These are phyloP conservation scores for Pegea sp. DNA, from an alignment of 23 tunicate genomes.

Conservation along the genomic window DNA sequence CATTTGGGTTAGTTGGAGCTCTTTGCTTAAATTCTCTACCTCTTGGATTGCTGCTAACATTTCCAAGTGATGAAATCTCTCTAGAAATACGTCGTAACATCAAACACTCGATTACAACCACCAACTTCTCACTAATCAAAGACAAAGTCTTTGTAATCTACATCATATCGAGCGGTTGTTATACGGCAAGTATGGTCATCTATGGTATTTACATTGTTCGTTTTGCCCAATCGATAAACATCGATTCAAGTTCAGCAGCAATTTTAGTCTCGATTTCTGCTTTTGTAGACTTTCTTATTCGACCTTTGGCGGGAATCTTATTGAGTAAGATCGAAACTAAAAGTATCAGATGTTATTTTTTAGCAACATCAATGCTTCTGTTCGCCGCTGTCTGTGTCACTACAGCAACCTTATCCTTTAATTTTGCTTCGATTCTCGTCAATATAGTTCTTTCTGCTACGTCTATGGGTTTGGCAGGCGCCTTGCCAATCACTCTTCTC, in stretches of 20 bases:
- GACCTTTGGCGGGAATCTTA: not conserved
- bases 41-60: not conserved
- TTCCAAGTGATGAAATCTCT: too few species aligned
- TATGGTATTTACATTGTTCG: not conserved
- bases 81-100: too few species aligned
- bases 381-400: not conserved
- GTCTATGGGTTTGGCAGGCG: constrained; percentile 16
- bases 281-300: not conserved
- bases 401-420: not conserved
- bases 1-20: not conserved
- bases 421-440: not conserved
- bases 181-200: not conserved
- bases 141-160: not conserved
- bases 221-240: not conserved
- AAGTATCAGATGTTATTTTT: too few species aligned
- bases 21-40: not conserved
- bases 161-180: not conserved
- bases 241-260: not conserved
- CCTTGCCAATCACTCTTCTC: constrained; percentile 26
- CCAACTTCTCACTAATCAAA: not conserved
- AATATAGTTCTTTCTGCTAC: not conserved
- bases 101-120: not conserved
- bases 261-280: not conserved
- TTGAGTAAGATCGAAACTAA: not conserved
- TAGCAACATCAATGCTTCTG: too few species aligned